Percentiles rank a stretch among this genome's conserved stretches.
Conservation (phyloP, 53 echinoderm and acorn worm genomes). For the Stichopus horrens region DNA sequence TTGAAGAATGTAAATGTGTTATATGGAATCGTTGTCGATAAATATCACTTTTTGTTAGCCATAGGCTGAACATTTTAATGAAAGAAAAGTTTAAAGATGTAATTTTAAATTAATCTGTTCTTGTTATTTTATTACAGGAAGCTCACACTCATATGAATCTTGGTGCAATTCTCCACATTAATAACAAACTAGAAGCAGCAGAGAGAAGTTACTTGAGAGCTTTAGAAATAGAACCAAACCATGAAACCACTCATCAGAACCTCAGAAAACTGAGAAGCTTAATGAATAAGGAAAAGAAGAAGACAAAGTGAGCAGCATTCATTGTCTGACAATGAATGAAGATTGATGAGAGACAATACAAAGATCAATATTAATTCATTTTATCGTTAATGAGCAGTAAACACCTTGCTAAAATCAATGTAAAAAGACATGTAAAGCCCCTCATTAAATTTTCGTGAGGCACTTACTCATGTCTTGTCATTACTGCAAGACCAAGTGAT, state of each 20-base stretch:
- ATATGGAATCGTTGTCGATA: neutral
- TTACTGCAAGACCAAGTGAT: too few species aligned
- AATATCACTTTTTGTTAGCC: neutral
- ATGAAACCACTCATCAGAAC: conserved; percentile 81
- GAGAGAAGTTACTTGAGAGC: conserved; percentile 84
- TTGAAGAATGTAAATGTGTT: too few species aligned
- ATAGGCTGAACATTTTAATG: neutral
- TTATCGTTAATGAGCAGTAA: too few species aligned
- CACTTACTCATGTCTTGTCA: too few species aligned
- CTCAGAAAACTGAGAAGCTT: conserved; percentile 83
- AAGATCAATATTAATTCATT: too few species aligned
- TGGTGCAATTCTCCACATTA: conserved; percentile 92
- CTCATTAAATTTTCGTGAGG: too few species aligned
- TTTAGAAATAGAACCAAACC: conserved; percentile 78
- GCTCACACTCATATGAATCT: conserved; percentile 90
- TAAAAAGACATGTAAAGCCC: too few species aligned
- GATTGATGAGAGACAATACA: too few species aligned
- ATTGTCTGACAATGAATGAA: too few species aligned
- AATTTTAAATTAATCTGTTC: neutral
- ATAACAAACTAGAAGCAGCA: conserved; percentile 82
- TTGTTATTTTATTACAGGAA: conserved; percentile 52
- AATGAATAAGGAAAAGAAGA: conserved; percentile 60
- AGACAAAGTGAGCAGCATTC: too few species aligned
- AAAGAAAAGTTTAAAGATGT: neutral
- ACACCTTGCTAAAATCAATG: too few species aligned